These are phyloP conservation scores for Coregonus suidteri DNA, from an alignment of 2,797 vertebrate genomes.

Conservation along the genomic window DNA sequence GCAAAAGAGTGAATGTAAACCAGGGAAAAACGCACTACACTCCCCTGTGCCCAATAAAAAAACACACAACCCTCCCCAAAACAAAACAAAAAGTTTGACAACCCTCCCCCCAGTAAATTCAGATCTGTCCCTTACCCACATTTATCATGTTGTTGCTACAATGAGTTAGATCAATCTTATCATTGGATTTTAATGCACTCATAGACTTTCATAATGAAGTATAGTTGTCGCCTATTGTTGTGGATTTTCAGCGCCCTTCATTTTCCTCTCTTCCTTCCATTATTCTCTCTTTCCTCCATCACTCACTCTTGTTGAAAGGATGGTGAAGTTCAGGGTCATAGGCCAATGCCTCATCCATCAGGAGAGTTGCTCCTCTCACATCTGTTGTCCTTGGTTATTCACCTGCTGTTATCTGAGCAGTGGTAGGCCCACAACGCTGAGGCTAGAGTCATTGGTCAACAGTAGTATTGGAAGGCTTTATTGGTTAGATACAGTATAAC, in stretches of 20 bases:
- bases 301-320: not conserved
- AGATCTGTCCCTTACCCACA: too few relatives aligned
- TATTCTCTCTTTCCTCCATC: not conserved
- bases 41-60: too few relatives aligned
- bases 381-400: not conserved
- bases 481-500: not conserved
- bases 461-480: not conserved
- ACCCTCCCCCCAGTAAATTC: too few relatives aligned
- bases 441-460: not conserved
- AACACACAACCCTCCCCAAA: too few relatives aligned
- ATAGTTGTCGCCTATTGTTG: not conserved
- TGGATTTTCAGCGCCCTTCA: not conserved
- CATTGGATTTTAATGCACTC: not conserved
- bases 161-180: too few relatives aligned
- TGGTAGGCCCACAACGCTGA: not conserved
- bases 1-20: too few relatives aligned
- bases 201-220: not conserved
- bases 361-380: not conserved
- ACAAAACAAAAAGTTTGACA: too few relatives aligned
- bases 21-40: too few relatives aligned
- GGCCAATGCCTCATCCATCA: not conserved
- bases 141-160: too few relatives aligned
- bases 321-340: conserved; percentile 11
- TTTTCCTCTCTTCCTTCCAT: not conserved
- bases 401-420: not conserved